Evolutionary conservation across 2,797 vertebrate species (phyloP).

Genomic region (Coreius guichenoti): DNA sequence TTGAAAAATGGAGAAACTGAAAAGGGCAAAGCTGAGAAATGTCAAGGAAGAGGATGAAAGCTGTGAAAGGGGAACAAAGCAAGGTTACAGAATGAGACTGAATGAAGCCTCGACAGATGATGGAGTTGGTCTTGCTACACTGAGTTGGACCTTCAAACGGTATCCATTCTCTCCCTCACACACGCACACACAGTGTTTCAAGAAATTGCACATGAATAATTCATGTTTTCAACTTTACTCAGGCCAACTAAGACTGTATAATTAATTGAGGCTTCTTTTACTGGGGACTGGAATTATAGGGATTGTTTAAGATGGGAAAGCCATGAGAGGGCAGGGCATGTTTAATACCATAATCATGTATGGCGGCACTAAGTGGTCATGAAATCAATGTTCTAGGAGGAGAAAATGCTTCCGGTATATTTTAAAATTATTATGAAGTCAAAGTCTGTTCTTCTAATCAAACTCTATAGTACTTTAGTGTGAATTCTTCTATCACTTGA

Average conservation of each 20-base stretch:
- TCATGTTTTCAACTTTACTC: slow-evolving; percentile 40
- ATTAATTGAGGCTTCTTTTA: slow-evolving; percentile 51
- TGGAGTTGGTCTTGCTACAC: slow-evolving; percentile 12
- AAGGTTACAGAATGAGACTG: slow-evolving; percentile 11
- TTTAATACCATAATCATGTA: slow-evolving; percentile 58
- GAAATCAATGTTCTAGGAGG: slow-evolving; percentile 43
- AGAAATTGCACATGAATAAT: slow-evolving; percentile 57
- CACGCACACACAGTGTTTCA: slow-evolving; percentile 28
- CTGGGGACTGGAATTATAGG: slow-evolving; percentile 42
- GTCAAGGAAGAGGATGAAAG: slow-evolving; percentile 25
- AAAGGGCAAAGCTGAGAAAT: slow-evolving; percentile 44
- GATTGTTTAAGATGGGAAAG: slow-evolving; percentile 38
- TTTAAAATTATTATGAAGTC: background rate
- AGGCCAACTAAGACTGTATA: slow-evolving; percentile 48
- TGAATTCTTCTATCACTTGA: background rate
- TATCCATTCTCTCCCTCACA: slow-evolving; percentile 5
- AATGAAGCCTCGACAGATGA: slow-evolving; percentile 24
- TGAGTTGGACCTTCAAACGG: slow-evolving; percentile 24
- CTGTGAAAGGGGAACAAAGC: slow-evolving; percentile 10
- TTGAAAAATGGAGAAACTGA: slow-evolving; percentile 15
- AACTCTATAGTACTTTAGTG: background rate
- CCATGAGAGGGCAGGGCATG: slow-evolving; percentile 30
- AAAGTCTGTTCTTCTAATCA: background rate
- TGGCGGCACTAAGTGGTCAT: slow-evolving; percentile 44
- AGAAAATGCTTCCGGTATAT: background rate